These are phyloP conservation scores for Halocynthia roretzi DNA, from an alignment of 23 tunicate genomes.

Conservation along the genomic window DNA sequence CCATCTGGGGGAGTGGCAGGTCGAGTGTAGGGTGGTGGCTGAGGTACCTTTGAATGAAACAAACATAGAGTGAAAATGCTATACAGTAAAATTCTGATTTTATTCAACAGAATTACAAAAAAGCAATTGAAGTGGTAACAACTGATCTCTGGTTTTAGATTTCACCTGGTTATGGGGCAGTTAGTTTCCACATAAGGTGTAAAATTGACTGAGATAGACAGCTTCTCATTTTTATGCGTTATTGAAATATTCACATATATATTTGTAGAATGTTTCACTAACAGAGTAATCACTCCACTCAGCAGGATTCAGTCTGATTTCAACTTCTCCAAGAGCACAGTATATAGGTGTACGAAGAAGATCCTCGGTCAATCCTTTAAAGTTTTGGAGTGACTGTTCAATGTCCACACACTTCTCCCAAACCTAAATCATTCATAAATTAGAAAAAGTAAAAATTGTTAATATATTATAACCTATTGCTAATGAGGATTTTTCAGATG, in stretches of 20 bases:
- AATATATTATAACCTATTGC: background rate
- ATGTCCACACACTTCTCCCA: constrained; percentile 74
- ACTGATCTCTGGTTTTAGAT: no score
- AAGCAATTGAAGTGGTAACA: background rate
- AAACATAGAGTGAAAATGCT: background rate
- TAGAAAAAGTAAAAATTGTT: no score
- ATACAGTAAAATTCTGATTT: background rate
- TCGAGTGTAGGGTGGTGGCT: constrained; percentile 13
- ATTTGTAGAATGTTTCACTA: constrained; percentile 11
- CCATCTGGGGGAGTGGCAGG: constrained; percentile 40
- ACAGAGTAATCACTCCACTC: constrained; percentile 63
- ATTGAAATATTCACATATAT: background rate
- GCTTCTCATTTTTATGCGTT: background rate
- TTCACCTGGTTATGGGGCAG: no score
- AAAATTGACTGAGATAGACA: background rate
- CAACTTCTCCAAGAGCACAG: constrained; percentile 83
- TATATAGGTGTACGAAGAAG: constrained; percentile 76
- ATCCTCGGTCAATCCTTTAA: constrained; percentile 70
- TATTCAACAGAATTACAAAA: background rate
- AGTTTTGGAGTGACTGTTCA: constrained; percentile 51
- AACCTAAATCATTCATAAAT: constrained; percentile 18
- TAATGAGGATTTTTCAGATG: background rate
- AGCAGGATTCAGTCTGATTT: constrained; percentile 74
- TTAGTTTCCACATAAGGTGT: no score
- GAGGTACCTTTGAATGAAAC: background rate